Conservation (phyloP, 1,140 invertebrate genomes). For the Wiebesia pumilae region DNA sequence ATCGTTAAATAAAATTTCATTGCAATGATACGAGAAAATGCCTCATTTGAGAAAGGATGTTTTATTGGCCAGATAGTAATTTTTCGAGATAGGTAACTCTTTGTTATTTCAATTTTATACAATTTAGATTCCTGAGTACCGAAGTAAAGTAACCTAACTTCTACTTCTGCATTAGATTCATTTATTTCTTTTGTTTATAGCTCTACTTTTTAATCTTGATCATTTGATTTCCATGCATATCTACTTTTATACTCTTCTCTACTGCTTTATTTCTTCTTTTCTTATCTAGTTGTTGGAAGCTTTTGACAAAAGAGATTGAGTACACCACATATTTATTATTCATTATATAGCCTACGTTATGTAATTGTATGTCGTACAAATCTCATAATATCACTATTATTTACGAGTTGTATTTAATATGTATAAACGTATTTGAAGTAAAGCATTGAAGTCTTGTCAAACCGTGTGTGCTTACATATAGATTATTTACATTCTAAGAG, state of each 20-base stretch:
- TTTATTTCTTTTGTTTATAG: neutral
- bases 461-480: no score
- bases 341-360: no score
- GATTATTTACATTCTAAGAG: no score
- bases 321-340: no score
- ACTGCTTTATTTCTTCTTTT: neutral
- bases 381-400: no score
- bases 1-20: no score
- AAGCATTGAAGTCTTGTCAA: no score
- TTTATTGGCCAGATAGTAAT: neutral
- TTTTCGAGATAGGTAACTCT: neutral
- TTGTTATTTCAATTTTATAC: neutral
- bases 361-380: no score
- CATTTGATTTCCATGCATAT: neutral
- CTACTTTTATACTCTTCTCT: neutral
- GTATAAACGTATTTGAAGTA: no score
- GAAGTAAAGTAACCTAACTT: neutral
- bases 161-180: neutral
- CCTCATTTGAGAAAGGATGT: neutral
- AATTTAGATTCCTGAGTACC: neutral
- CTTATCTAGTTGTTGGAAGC: neutral
- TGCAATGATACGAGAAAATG: no score
- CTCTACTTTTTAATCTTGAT: neutral
- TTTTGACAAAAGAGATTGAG: neutral
- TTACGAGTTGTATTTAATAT: no score